These are phyloP conservation scores for Leptodactylus fallax DNA, from an alignment of 2,797 vertebrate species.

Conservation along the genomic window DNA sequence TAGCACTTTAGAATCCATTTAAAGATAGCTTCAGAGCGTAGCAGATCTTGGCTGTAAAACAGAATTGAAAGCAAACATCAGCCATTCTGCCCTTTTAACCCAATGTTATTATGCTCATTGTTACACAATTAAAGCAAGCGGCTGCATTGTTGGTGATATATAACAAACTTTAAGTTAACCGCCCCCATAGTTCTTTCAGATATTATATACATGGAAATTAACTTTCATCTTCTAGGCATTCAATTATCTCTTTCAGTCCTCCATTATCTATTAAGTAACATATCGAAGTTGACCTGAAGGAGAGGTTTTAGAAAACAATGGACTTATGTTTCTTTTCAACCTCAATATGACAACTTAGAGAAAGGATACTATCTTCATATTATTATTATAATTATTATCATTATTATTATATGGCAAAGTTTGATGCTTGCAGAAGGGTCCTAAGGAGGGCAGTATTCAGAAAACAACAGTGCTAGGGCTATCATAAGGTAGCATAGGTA, in stretches of 20 bases:
- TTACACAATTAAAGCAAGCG: slow-evolving; percentile 35
- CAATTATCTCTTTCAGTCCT: slow-evolving; percentile 21
- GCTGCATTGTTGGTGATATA: slow-evolving; percentile 39
- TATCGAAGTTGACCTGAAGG: slow-evolving; percentile 9
- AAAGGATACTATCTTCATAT: not conserved
- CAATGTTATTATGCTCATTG: slow-evolving; percentile 35
- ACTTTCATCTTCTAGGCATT: slow-evolving; percentile 24
- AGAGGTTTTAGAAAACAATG: slow-evolving; percentile 2
- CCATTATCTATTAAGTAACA: not conserved
- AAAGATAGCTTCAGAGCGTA: slow-evolving; percentile 53
- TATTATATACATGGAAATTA: slow-evolving; percentile 1
- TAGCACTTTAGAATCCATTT: slow-evolving; percentile 63
- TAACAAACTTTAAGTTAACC: slow-evolving; percentile 40
- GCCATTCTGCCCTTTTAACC: slow-evolving; percentile 49
- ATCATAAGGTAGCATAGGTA: too few species aligned
- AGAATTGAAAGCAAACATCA: slow-evolving; percentile 55
- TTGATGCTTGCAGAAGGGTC: too few species aligned
- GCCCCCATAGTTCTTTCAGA: slow-evolving; percentile 16
- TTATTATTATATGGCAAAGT: not conserved
- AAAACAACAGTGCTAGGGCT: too few species aligned
- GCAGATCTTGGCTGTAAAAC: slow-evolving; percentile 56
- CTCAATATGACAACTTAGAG: not conserved
- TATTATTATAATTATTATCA: not conserved
- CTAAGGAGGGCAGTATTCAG: too few species aligned
- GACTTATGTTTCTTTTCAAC: not conserved